A percentile compares a stretch with the other conserved stretches of the same genome.
phyloP scores from a whole-genome alignment of 1,140 invertebrate genomes.

The Thaumetopoea pityocampa region DNA sequence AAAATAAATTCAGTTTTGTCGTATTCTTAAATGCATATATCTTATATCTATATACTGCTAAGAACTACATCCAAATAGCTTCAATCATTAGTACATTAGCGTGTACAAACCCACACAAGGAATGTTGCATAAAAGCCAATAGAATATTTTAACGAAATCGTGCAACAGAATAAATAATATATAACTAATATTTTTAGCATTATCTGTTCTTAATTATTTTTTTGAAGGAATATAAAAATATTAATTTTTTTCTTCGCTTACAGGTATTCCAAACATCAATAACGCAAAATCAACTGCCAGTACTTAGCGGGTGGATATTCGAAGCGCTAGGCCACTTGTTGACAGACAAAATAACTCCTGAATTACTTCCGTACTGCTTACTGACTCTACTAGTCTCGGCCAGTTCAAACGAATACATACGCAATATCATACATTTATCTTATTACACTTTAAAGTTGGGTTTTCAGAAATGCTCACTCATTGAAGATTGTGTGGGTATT shows the following conservation, averaged over 20 bases:
- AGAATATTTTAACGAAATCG: too few relatives aligned
- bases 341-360: slow-evolving; percentile 47
- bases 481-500: slow-evolving; percentile 29
- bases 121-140: too few relatives aligned
- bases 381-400: slow-evolving; percentile 57
- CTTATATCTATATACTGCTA: too few relatives aligned
- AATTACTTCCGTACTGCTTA: slow-evolving; percentile 51
- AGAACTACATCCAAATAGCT: too few relatives aligned
- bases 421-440: slow-evolving; percentile 38
- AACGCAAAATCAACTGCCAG: slow-evolving; percentile 58
- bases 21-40: too few relatives aligned
- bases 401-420: slow-evolving; percentile 48
- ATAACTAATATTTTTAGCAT: too few relatives aligned
- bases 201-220: background rate
- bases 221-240: background rate
- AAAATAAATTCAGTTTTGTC: too few relatives aligned
- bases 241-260: slow-evolving; percentile 17
- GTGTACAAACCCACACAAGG: too few relatives aligned
- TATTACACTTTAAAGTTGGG: slow-evolving; percentile 44
- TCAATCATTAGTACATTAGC: too few relatives aligned
- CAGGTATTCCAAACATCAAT: slow-evolving; percentile 71
- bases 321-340: slow-evolving; percentile 64
- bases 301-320: slow-evolving; percentile 71
- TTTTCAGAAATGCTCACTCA: slow-evolving; percentile 27
- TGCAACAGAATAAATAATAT: too few relatives aligned